Base-by-base conservation (phyloP, 2,888 invertebrate species). In the Anthophora plumipes region DNA sequence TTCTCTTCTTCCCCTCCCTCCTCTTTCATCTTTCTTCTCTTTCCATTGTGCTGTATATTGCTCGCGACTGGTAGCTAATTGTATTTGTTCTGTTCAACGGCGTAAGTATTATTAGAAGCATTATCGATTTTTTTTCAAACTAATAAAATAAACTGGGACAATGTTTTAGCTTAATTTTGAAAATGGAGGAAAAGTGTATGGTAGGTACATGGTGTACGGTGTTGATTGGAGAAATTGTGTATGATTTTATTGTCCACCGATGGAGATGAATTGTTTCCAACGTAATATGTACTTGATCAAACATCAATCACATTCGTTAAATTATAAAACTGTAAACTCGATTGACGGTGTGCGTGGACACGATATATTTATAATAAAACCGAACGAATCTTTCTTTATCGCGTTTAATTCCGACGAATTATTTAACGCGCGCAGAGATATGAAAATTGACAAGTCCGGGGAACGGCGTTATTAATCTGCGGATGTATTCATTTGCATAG, bases 401-500 rank as follows among this genome's bases (percentile, higher is more conserved):
- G 4, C n/a, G 4, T 3, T 20, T 20, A 41, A 20, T 31, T 14
- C 11, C 20, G 7, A 31, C 22, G 12, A 52, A 37, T 39, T 31
- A 25, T 60, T 61, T 61, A 31, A 52, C 54, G 37, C 1, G 37
- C 1, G 14, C 1, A 11, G 6, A 14, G 48, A 48, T 46, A 50
- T 43, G 54, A 70, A 66, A 60, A 59, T 43, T 43, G 41, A 66
- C 52, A 60, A 60, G 2, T 46, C 25, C 46, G 12, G 6, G n/a
- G 8, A 22, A 31, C 20, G 52, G 12, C 4, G 52, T 50, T 70
- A 50, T 54, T 39, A 48, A 69, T 64, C 39, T 60, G 4, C 20
- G 60, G 48, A 73, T 70, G 64, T 61, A 61, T 60, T 66, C 64
- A 80, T 70, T 70, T 71, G 79, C 79, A 78, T 80, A 61, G 43